phyloP scores from a whole-genome alignment of 1,140 invertebrate genomes.

The Nixonia krombeini region DNA sequence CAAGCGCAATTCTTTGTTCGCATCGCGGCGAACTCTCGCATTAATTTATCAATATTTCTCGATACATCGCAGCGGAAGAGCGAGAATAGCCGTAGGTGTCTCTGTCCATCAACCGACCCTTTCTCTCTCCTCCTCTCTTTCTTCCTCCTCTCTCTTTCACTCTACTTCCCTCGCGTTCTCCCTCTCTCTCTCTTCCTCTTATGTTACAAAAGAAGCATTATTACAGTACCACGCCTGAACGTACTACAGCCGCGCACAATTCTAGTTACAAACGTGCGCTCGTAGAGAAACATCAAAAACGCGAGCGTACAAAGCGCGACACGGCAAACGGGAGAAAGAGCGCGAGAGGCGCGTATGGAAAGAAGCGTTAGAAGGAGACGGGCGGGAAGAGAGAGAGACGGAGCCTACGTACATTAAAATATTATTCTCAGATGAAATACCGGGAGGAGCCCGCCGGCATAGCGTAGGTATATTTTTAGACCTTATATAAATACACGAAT shows the following conservation, averaged over 20 bases:
- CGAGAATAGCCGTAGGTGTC: too few relatives aligned
- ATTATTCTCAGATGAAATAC: conserved; percentile 73
- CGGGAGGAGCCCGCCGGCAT: conserved; percentile 69
- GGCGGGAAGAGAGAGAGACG: conserved; percentile 27
- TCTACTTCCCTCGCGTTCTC: too few relatives aligned
- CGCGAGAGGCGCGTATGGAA: conserved; percentile 19
- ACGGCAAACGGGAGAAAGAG: conserved; percentile 10
- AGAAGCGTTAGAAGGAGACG: conserved; percentile 13
- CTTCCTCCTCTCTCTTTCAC: neutral
- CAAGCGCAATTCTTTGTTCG: too few relatives aligned
- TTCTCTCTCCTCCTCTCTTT: neutral
- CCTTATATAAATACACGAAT: conserved; percentile 73
- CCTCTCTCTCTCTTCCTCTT: conserved; percentile 20
- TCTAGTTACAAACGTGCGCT: conserved; percentile 39
- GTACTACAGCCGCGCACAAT: conserved; percentile 23
- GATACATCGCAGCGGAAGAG: conserved; percentile 5
- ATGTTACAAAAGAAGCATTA: conserved; percentile 29
- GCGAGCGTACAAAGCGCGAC: conserved; percentile 54
- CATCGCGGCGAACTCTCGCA: too few relatives aligned
- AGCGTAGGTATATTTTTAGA: conserved; percentile 71
- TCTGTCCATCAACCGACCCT: neutral
- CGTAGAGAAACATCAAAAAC: conserved; percentile 61
- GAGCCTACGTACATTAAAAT: conserved; percentile 69
- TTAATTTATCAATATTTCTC: conserved; percentile 8
- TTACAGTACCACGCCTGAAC: conserved; percentile 12